These are phyloP conservation scores for Eciton burchellii DNA, from an alignment of 1,140 invertebrate genomes.

Conservation along the genomic window DNA sequence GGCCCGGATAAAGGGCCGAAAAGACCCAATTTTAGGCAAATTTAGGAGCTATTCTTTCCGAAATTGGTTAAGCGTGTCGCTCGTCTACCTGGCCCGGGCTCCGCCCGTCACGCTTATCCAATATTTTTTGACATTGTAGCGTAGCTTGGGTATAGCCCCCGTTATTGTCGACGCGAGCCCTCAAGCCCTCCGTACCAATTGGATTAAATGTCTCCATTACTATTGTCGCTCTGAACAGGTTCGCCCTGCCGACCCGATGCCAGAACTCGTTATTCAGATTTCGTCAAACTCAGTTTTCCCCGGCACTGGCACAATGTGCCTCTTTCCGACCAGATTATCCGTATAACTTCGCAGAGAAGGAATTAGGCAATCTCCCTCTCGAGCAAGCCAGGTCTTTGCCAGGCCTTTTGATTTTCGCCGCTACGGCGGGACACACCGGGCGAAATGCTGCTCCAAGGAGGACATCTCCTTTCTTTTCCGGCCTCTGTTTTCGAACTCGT, in stretches of 20 bases:
- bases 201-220: slow-evolving; percentile 76
- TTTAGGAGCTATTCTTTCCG: slow-evolving; percentile 64
- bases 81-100: slow-evolving; percentile 58
- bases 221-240: slow-evolving; percentile 53
- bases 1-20: too few relatives aligned
- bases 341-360: slow-evolving; percentile 60
- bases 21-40: slow-evolving; percentile 74
- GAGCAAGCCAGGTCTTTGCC: slow-evolving; percentile 23
- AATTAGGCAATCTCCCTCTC: slow-evolving; percentile 46
- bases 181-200: slow-evolving; percentile 60
- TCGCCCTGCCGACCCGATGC: background rate
- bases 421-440: background rate
- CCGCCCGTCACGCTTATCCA: slow-evolving; percentile 66
- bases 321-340: slow-evolving; percentile 59
- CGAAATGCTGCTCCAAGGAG: slow-evolving; percentile 23
- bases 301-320: background rate
- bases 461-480: slow-evolving; percentile 72
- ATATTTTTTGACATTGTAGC: slow-evolving; percentile 68
- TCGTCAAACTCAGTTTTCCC: slow-evolving; percentile 56
- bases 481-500: slow-evolving; percentile 75
- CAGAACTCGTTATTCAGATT: slow-evolving; percentile 58
- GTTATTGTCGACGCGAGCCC: slow-evolving; percentile 54
- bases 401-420: slow-evolving; percentile 48
- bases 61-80: slow-evolving; percentile 74
- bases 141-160: slow-evolving; percentile 48